These are phyloP conservation scores for Terrapene triunguis DNA, from an alignment of 2,113 vertebrate species.

Conservation along the genomic window DNA sequence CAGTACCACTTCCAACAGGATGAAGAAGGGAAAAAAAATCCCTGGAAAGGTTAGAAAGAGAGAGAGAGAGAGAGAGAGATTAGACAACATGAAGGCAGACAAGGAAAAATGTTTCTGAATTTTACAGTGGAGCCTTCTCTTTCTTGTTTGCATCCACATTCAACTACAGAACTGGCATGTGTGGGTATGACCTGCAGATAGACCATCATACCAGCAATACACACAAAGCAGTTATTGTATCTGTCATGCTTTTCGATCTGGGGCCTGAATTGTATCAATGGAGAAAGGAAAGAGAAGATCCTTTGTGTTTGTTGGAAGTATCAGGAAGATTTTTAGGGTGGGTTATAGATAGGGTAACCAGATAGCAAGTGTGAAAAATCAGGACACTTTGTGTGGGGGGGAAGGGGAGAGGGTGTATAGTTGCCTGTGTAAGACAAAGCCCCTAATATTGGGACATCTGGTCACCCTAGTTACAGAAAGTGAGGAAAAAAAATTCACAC, in stretches of 20 bases:
- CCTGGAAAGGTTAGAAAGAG: not conserved
- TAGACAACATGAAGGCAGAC: not conserved
- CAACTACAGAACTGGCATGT: not conserved
- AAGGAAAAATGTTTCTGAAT: not conserved
- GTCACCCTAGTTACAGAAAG: not conserved
- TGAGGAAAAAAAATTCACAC: not conserved
- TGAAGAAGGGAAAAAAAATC: conserved; percentile 34
- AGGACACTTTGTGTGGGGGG: not conserved
- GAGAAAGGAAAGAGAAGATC: not conserved
- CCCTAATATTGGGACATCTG: not conserved
- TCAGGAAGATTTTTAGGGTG: not conserved
- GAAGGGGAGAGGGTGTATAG: not conserved
- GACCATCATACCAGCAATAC: not conserved
- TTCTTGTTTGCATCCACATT: rapidly evolving
- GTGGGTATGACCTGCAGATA: not conserved
- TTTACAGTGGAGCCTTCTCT: rapidly evolving
- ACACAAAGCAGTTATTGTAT: not conserved
- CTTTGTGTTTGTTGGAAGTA: not conserved
- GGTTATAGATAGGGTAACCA: not conserved
- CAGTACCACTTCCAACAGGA: not conserved
- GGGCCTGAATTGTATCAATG: not conserved
- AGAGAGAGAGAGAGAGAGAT: not conserved
- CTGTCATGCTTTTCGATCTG: not conserved
- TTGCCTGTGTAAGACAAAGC: not conserved
- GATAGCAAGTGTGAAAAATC: not conserved